A percentile compares a stretch with the other conserved stretches of the same genome.
Conservation (phyloP, 2,888 invertebrate genomes). For the Ophonus ardosiacus region DNA sequence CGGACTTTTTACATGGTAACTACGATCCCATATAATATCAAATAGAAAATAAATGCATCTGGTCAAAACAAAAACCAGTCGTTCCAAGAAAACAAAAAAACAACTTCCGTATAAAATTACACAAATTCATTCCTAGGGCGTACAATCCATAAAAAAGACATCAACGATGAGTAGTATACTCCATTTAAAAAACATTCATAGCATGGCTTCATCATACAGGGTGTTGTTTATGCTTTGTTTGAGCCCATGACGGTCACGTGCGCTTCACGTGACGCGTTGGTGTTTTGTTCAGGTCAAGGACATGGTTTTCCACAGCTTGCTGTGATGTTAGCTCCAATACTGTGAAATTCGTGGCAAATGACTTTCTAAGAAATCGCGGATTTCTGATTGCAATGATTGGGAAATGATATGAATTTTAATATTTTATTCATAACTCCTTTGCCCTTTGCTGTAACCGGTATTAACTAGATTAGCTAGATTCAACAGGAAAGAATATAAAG, state of each 20-base stretch:
- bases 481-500: background rate
- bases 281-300: constrained; percentile 47
- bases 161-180: background rate
- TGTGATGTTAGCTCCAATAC: constrained; percentile 23
- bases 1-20: background rate
- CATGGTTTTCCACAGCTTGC: constrained; percentile 4
- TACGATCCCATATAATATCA: background rate
- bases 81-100: constrained; percentile 30
- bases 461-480: background rate
- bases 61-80: background rate
- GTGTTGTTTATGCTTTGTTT: background rate
- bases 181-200: background rate
- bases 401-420: background rate
- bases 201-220: background rate
- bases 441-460: background rate
- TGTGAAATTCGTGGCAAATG: constrained; percentile 6
- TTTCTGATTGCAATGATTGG: background rate
- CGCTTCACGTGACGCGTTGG: constrained; percentile 6
- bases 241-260: background rate
- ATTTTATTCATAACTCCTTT: background rate
- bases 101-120: background rate
- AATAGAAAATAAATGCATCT: background rate
- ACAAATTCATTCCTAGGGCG: background rate
- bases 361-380: constrained; percentile 23
- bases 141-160: background rate